These are phyloP conservation scores for Odontocolon sp. DNA, from an alignment of 2,888 invertebrate genomes.

Conservation along the genomic window DNA sequence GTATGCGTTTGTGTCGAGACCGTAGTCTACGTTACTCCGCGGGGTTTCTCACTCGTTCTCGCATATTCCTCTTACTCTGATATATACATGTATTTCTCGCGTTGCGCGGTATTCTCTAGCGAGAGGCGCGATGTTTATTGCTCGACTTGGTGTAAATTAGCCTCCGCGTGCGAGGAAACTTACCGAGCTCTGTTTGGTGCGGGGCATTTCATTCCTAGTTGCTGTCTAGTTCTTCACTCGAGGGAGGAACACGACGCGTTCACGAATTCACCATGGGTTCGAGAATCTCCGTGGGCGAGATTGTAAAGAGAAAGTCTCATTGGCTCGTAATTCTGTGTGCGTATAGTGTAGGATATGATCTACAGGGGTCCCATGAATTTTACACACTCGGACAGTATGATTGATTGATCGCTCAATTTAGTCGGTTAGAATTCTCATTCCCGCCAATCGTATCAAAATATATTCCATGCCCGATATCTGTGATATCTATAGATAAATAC, in stretches of 20 bases:
- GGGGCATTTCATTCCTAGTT: not conserved
- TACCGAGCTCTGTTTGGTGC: constrained; percentile 10
- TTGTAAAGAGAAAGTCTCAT: constrained; percentile 24
- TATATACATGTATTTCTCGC: constrained; percentile 53
- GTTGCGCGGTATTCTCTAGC: constrained; percentile 73
- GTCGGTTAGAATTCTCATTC: constrained; percentile 7
- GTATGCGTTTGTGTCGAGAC: constrained; percentile 36
- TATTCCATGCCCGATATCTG: too few species aligned
- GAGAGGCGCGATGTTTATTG: constrained; percentile 78
- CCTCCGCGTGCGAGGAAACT: constrained; percentile 54
- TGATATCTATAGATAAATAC: too few species aligned
- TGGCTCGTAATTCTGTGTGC: not conserved
- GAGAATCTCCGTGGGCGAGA: constrained; percentile 36
- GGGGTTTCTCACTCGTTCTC: constrained; percentile 49
- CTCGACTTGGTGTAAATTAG: constrained; percentile 78
- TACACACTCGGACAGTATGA: not conserved
- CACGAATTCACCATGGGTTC: constrained; percentile 29
- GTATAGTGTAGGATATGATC: constrained; percentile 14
- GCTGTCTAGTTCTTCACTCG: not conserved
- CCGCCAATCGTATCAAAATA: too few species aligned
- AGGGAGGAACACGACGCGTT: constrained; percentile 8
- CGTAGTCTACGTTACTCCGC: constrained; percentile 45
- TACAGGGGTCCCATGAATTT: constrained; percentile 3
- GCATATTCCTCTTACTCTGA: constrained; percentile 36
- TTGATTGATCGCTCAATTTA: constrained; percentile 28